Conservation (phyloP, 2,113 vertebrate genomes). For the Anoura caudifer region DNA sequence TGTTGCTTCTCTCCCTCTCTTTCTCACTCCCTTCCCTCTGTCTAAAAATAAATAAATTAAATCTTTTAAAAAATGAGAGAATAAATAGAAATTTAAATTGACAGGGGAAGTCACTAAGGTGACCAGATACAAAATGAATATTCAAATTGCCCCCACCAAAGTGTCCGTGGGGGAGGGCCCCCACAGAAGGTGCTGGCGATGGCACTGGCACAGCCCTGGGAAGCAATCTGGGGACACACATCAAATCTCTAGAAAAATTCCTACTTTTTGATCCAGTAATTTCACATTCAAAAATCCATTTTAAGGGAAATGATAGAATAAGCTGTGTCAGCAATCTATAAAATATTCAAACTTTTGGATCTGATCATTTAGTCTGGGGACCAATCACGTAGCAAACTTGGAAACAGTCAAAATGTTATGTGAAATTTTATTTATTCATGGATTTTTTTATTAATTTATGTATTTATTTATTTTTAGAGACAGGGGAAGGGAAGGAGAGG, state of each 20-base stretch:
- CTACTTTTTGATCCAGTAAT: neutral
- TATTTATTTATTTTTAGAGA: too few species aligned
- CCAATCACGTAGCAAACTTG: neutral
- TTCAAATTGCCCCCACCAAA: neutral
- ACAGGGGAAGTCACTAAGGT: neutral
- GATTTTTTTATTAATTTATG: too few species aligned
- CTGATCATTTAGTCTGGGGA: neutral
- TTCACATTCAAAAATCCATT: conserved; percentile 14
- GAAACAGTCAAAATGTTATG: conserved; percentile 2
- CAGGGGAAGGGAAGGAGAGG: too few species aligned
- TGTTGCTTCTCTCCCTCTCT: too few species aligned
- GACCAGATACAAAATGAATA: neutral
- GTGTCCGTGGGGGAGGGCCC: neutral
- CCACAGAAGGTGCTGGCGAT: neutral
- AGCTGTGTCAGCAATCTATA: neutral
- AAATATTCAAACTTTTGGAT: neutral
- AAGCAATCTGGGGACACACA: neutral
- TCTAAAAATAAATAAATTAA: too few species aligned
- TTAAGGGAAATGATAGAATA: neutral
- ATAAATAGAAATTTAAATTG: neutral
- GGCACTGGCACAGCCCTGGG: neutral
- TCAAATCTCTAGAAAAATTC: neutral
- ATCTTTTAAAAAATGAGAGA: neutral
- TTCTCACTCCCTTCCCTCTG: too few species aligned
- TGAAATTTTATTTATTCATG: neutral